Evolutionary conservation across 1,140 invertebrate species (phyloP).

Genomic region (Bactericera cockerelli): DNA sequence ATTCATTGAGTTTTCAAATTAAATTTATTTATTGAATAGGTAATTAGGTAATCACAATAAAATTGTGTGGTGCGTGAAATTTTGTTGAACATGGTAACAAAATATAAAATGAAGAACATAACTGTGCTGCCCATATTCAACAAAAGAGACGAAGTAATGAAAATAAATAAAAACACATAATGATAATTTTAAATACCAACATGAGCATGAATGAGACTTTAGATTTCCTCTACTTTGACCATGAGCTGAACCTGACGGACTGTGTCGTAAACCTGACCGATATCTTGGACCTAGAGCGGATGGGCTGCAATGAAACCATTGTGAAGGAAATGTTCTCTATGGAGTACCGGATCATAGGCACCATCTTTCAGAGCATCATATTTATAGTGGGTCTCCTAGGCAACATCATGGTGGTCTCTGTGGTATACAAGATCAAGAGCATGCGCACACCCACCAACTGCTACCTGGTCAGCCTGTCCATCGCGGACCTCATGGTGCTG

Average conservation of each 20-base stretch:
- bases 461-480: slow-evolving; percentile 41
- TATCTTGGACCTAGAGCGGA: background rate
- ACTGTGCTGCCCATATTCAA: no score
- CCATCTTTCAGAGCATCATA: slow-evolving; percentile 33
- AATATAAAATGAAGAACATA: no score
- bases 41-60: no score
- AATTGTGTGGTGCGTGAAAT: no score
- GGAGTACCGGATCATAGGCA: slow-evolving; percentile 37
- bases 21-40: no score
- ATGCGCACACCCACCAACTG: slow-evolving; percentile 47
- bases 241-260: background rate
- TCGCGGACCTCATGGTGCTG: slow-evolving; percentile 42
- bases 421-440: slow-evolving; percentile 31
- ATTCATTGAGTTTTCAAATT: no score
- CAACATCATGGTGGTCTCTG: slow-evolving; percentile 38
- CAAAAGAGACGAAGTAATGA: no score
- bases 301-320: slow-evolving; percentile 7
- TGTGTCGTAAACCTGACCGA: background rate
- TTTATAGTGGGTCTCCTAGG: slow-evolving; percentile 39
- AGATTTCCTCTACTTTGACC: background rate
- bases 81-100: no score
- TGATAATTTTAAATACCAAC: no score
- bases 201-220: background rate
- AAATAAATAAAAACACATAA: no score
- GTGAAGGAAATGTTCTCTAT: slow-evolving; percentile 32